Evolutionary conservation across 2,888 invertebrate genomes (phyloP), one percentile per base, ranked within the genome.

Genomic region (Pristionchus maxplancki): DNA sequence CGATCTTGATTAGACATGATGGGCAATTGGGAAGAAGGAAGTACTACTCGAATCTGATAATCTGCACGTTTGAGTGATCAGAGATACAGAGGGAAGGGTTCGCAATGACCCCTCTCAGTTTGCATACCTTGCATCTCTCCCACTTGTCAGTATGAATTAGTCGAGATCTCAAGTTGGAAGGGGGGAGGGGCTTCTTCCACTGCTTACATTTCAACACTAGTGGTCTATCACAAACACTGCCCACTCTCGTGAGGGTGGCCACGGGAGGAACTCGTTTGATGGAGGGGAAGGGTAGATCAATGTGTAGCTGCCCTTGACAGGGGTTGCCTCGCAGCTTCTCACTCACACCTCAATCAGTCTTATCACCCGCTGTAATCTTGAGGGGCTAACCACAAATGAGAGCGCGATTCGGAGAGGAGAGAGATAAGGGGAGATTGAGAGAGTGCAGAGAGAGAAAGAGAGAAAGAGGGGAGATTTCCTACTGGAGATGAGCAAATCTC

Each of bases 111-210:
- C 28, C 31, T 58, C 78, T 48, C 44, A 1, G 50, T 31, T 20
- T 82, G 15, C 34, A 17, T 37, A 6, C 82, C 37, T 44, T 71
- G 37, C 71, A 71, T 78, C 44, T 78, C 78, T 78, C 11, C 78
- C 78, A 78, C 78, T 78, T 78, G 78, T 78, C 78, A 78, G 28
- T 40, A 44, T 78, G 78, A 78, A 78, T 78, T 78, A 78, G 78
- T 78, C 31, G 40, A 40, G 24, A 78, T 78, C 78, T 74, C 78
- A 44, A 78, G 48, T 78, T 78, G 44, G 78, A 78, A 20, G 67
- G 74, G 44, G 28, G 44, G 8, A 48, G 78, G 28, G 40, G 44
- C 71, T n/a, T 28, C 28, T 40, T 31, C 78, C 37, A 24, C 50
- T 50, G 24, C 48, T 40, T 28, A 44, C 81, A 81, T 50, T 81